Conservation (phyloP, 2,797 vertebrate genomes). For the Gallinago nigripennis region DNA sequence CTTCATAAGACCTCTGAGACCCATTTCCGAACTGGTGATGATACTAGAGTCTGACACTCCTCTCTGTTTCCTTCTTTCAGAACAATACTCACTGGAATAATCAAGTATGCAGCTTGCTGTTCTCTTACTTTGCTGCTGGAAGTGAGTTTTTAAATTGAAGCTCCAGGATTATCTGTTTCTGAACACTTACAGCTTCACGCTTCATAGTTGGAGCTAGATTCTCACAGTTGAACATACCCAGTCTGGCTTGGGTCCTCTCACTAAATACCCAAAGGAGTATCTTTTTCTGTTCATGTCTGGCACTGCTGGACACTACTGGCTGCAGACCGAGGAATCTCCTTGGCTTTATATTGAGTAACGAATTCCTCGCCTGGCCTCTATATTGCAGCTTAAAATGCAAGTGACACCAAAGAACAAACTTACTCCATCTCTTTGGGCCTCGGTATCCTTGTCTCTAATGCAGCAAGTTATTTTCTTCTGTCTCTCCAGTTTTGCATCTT, state of each 20-base stretch:
- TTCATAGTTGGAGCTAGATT: neutral
- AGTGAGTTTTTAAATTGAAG: neutral
- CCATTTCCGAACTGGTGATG: neutral
- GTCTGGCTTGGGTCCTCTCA: neutral
- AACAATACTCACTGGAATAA: neutral
- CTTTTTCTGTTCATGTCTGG: neutral
- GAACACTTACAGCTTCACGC: neutral
- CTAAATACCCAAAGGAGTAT: neutral
- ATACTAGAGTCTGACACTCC: neutral
- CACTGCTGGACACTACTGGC: neutral
- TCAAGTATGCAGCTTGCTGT: neutral
- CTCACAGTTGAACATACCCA: neutral
- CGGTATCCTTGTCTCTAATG: neutral
- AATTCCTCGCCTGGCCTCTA: neutral
- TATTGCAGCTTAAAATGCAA: neutral
- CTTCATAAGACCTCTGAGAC: neutral
- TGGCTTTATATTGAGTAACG: neutral
- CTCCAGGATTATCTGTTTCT: neutral
- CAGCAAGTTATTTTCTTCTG: neutral
- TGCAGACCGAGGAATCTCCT: neutral
- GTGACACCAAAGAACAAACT: neutral
- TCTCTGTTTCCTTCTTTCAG: neutral
- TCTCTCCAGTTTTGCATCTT: neutral
- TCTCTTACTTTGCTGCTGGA: neutral
- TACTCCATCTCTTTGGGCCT: neutral